Evolutionary conservation across 2,888 invertebrate species (phyloP).

Genomic region (Meteorus colon): DNA sequence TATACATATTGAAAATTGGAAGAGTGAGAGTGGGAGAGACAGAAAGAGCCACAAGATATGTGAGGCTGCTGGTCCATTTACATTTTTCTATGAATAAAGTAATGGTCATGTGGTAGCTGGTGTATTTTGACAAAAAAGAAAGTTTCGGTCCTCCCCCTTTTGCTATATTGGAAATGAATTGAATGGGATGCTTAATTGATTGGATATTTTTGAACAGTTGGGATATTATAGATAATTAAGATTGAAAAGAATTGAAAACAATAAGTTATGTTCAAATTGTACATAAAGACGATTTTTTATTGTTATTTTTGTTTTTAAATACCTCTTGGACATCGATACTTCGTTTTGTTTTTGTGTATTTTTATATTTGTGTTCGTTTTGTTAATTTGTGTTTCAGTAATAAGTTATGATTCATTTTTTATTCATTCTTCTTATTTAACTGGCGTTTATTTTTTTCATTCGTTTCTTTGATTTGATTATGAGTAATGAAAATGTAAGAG

Average conservation of each 20-base stretch:
- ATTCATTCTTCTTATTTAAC: conserved; percentile 49
- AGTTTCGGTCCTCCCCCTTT: background rate
- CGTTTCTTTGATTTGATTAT: conserved; percentile 11
- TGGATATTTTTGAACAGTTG: background rate
- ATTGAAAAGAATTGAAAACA: conserved; percentile 12
- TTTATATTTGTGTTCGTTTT: conserved; percentile 30
- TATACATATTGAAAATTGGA: conserved; percentile 3
- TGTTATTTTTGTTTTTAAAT: conserved; percentile 66
- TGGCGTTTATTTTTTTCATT: conserved; percentile 47
- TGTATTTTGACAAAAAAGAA: background rate
- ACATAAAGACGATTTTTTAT: conserved; percentile 67
- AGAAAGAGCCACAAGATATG: background rate
- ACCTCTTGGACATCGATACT: conserved; percentile 70
- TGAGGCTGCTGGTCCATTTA: background rate
- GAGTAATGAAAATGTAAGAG: background rate
- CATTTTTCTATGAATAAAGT: background rate
- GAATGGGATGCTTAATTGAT: background rate
- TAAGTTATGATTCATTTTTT: conserved; percentile 36
- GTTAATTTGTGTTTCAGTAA: conserved; percentile 35
- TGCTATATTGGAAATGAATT: background rate
- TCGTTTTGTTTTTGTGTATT: conserved; percentile 55
- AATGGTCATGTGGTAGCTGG: background rate
- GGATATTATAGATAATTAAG: background rate
- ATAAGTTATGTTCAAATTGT: conserved; percentile 62
- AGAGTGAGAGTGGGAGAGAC: background rate